phyloP scores from a whole-genome alignment of 2,888 invertebrate genomes.

The Ornithoptera priamus region DNA sequence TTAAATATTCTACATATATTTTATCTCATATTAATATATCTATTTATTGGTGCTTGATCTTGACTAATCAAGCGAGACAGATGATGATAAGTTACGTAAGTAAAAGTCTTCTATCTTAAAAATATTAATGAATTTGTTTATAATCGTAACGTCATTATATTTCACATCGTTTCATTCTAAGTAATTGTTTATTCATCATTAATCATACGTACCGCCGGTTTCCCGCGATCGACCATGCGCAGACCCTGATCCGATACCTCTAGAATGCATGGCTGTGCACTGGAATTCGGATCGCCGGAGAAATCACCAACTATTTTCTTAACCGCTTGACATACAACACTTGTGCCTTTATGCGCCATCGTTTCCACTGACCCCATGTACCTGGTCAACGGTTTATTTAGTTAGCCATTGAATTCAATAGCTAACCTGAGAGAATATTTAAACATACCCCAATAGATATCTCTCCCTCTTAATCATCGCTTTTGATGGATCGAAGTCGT shows the following conservation, averaged over 20 bases:
- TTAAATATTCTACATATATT: too few relatives aligned
- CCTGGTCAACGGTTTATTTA: conserved; percentile 41
- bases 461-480: conserved; percentile 92
- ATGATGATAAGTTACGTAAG: too few relatives aligned
- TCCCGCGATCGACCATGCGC: conserved; percentile 95
- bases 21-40: too few relatives aligned
- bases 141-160: too few relatives aligned
- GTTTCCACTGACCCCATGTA: conserved; percentile 99
- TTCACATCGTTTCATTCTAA: background rate
- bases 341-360: conserved; percentile 97
- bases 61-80: too few relatives aligned
- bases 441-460: conserved; percentile 86
- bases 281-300: conserved; percentile 85
- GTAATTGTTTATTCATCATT: background rate
- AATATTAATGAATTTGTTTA: too few relatives aligned
- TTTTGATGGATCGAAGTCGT: conserved; percentile 94
- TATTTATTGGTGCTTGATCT: too few relatives aligned
- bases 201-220: conserved; percentile 79
- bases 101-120: too few relatives aligned
- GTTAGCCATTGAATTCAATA: conserved; percentile 8
- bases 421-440: background rate
- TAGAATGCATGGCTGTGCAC: conserved; percentile 90
- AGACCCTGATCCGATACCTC: conserved; percentile 98
- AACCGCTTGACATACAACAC: conserved; percentile 95
- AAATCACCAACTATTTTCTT: conserved; percentile 89